Evolutionary conservation across 2,113 vertebrate species (phyloP).

Genomic region (Mionectes macconnelli): DNA sequence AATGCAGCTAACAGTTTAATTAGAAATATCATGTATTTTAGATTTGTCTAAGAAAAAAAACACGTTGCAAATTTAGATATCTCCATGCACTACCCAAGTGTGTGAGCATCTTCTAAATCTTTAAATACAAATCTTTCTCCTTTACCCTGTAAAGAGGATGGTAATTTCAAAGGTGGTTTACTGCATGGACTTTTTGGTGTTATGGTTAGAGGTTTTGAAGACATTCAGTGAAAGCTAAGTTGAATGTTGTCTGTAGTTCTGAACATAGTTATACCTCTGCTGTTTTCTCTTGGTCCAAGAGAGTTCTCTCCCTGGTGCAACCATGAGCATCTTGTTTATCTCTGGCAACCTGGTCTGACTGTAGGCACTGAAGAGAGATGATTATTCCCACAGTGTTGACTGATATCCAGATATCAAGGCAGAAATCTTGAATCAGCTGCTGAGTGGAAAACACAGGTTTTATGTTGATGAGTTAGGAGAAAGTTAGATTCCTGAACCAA

Average conservation of each 20-base stretch:
- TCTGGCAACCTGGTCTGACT: neutral
- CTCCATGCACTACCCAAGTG: neutral
- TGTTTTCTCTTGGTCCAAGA: neutral
- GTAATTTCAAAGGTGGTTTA: neutral
- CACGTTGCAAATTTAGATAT: neutral
- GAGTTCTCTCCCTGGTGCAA: neutral
- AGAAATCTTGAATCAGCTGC: neutral
- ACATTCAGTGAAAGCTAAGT: neutral
- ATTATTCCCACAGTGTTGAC: neutral
- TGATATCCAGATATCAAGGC: neutral
- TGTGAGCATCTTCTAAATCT: neutral
- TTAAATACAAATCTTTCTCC: neutral
- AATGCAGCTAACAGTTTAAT: neutral
- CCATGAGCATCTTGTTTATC: neutral
- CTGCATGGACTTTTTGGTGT: neutral
- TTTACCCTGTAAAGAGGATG: neutral
- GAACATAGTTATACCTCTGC: neutral
- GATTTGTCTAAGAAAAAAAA: neutral
- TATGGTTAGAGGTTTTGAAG: neutral
- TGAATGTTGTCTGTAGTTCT: neutral
- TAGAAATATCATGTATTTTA: neutral
- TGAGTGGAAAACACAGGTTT: neutral
- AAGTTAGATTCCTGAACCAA: neutral
- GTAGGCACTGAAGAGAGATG: neutral
- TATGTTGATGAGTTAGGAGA: neutral